These are phyloP conservation scores for Tinamus guttatus DNA, from an alignment of 2,113 vertebrate genomes.

Conservation along the genomic window DNA sequence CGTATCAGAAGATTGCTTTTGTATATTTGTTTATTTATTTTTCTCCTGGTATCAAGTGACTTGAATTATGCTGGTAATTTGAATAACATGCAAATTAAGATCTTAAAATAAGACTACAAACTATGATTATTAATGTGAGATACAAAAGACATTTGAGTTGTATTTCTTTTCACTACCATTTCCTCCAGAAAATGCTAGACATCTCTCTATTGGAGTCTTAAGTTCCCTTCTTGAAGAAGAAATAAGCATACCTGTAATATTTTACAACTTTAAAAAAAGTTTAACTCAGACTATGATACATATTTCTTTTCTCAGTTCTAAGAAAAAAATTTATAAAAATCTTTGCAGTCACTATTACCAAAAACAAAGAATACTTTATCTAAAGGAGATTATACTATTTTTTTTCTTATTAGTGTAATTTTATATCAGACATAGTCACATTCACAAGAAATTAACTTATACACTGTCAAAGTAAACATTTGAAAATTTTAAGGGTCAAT, in stretches of 20 bases:
- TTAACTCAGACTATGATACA: neutral
- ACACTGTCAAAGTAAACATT: neutral
- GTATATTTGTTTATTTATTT: too few relatives aligned
- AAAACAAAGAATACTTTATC: neutral
- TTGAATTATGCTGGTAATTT: neutral
- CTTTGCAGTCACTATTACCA: neutral
- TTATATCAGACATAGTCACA: neutral
- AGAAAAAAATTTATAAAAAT: neutral
- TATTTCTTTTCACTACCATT: neutral
- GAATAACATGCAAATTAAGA: neutral
- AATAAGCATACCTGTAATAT: neutral
- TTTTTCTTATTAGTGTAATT: neutral
- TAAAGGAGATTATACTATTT: neutral
- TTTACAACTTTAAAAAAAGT: neutral
- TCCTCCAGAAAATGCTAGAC: neutral
- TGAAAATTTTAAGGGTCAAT: neutral
- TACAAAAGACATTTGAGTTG: neutral
- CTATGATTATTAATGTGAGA: neutral
- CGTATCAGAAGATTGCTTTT: neutral
- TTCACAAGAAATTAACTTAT: neutral
- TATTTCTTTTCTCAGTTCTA: neutral
- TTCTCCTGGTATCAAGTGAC: fast-evolving
- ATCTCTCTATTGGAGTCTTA: neutral
- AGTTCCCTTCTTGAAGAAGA: neutral
- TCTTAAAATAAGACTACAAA: neutral